Evolutionary conservation across 1,140 invertebrate species (phyloP).

Genomic region (Oscheius sp.): DNA sequence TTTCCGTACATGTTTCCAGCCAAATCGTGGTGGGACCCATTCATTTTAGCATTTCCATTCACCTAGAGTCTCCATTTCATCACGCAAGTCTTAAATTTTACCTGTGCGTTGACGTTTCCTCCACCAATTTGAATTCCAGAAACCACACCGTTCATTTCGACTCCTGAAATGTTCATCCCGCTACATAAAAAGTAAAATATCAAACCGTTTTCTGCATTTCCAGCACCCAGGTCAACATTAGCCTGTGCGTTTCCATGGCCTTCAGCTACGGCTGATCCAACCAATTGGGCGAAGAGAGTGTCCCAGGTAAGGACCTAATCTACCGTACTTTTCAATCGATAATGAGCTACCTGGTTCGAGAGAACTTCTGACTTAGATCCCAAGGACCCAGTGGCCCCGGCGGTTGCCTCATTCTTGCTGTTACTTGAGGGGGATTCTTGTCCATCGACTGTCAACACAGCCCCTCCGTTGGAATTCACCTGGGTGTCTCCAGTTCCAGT

Average conservation of each 20-base stretch:
- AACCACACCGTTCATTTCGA: constrained; percentile 42
- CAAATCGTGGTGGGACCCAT: constrained; percentile 24
- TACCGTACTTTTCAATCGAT: background rate
- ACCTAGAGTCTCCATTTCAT: constrained; percentile 7
- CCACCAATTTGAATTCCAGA: constrained; percentile 37
- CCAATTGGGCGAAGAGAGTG: constrained; percentile 34
- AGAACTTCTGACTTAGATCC: constrained; percentile 27
- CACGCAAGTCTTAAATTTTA: background rate
- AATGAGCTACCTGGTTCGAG: constrained; percentile 9
- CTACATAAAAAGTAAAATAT: background rate
- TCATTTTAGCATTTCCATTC: constrained; percentile 36
- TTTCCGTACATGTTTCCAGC: constrained; percentile 37
- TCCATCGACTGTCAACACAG: constrained; percentile 10
- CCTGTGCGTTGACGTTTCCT: constrained; percentile 42
- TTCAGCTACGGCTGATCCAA: constrained; percentile 38
- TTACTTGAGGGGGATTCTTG: background rate
- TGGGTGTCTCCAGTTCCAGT: constrained; percentile 37
- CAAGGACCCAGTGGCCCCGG: constrained; percentile 40
- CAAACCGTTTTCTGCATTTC: constrained; percentile 20
- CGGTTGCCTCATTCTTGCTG: constrained; percentile 27
- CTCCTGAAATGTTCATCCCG: constrained; percentile 2
- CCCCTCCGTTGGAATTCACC: constrained; percentile 24
- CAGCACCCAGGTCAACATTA: constrained; percentile 39
- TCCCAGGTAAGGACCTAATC: constrained; percentile 38
- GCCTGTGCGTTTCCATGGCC: constrained; percentile 39